Evolutionary conservation across 1,140 invertebrate genomes (phyloP), one percentile per base, ranked within the genome.

Genomic region (Bombus superbus): DNA sequence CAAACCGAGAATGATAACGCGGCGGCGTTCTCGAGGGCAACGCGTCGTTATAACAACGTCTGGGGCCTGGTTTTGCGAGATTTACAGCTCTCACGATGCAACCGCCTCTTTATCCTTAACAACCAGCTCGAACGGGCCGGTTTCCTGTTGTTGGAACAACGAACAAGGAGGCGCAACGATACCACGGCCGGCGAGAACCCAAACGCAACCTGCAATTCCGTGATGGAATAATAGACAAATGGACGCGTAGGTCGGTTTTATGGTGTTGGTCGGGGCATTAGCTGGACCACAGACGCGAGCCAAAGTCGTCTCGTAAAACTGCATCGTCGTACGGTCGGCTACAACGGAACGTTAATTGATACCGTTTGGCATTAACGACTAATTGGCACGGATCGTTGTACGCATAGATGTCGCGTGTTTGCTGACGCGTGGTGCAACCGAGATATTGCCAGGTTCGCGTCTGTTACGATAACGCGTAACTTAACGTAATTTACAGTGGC

Each of bases 1-100:
- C 93, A 92, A 85, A 87, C 76, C 85, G 78, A 74, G 81, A 74
- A 76, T 69, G 91, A 90, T 88, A 92, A 92, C 89, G 88, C 83
- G 88, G 84, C 73, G 38, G 80, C 80, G 71, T 80, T 72, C 83
- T 40, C 71, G 44, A 25, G 62, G 76, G 59, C 81, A 53, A 53
- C 18, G 47, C 47, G 88, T 88, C 85, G 87, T 76, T 86, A 57
- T 81, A 89, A 89, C 62, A 80, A n/a, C 25, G 68, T 32, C 69
- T 44, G 69, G 32, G 25, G 77, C 57, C 79, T 68, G 71, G 59
- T 89, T 85, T 79, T 74, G 85, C 40, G 32, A 90, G 89, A 90
- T 90, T 90, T 89, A 87, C 81, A 78, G 64, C 69, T 64, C 53
- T 81, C 72, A 38, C 66, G 85, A 3, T 47, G 77, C 74, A 86